phyloP scores from a whole-genome alignment of 2,113 vertebrate species.

The Felis chaus region DNA sequence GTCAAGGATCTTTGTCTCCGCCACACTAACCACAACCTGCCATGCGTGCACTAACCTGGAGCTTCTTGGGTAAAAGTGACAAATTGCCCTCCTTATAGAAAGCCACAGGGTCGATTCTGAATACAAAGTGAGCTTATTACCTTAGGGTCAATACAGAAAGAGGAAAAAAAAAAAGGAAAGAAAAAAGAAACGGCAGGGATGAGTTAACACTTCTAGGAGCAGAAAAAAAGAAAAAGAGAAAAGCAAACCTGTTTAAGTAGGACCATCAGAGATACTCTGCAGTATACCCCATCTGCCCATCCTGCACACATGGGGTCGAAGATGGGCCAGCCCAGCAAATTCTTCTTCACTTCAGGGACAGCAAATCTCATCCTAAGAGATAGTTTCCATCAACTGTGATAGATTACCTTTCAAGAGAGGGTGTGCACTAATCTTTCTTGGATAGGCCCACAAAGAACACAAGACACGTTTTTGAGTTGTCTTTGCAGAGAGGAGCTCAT shows the following conservation, averaged over 20 bases:
- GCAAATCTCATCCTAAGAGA: neutral
- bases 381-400: neutral
- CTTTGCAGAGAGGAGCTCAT: neutral
- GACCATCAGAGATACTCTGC: neutral
- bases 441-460: neutral
- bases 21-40: neutral
- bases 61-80: neutral
- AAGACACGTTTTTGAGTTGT: fast-evolving
- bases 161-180: neutral
- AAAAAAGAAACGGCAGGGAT: neutral
- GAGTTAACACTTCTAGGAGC: neutral
- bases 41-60: neutral
- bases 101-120: neutral
- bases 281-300: fast-evolving
- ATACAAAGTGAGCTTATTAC: neutral
- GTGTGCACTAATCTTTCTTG: neutral
- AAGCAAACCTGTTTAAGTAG: neutral
- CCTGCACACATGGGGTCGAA: neutral
- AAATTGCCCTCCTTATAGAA: neutral
- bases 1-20: constrained; percentile 24
- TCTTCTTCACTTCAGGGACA: neutral
- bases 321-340: neutral
- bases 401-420: neutral
- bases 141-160: neutral
- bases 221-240: neutral